Conservation (phyloP, 2,888 invertebrate genomes). For the Gastrophysa polygoni region DNA sequence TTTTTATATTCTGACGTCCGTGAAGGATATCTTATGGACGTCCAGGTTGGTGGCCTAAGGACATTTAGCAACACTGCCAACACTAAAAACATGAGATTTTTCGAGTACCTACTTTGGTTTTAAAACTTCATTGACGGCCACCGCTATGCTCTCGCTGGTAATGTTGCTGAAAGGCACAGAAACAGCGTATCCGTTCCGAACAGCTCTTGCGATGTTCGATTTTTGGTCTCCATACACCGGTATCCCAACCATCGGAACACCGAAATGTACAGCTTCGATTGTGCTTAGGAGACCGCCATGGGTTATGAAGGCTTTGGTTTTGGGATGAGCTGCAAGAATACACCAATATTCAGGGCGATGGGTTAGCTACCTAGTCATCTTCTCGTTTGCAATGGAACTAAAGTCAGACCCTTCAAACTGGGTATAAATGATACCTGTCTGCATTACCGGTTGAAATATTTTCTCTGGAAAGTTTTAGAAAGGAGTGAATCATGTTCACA, state of each 20-base stretch:
- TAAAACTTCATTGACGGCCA: conserved; percentile 38
- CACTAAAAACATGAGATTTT: too few relatives aligned
- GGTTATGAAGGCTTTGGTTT: conserved; percentile 63
- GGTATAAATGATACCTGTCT: too few relatives aligned
- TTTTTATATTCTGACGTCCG: too few relatives aligned
- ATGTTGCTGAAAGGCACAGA: conserved; percentile 33
- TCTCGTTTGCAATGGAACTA: too few relatives aligned
- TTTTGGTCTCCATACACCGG: conserved; percentile 62
- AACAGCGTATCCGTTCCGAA: conserved; percentile 41
- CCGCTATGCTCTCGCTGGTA: conserved; percentile 39
- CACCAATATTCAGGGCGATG: background rate
- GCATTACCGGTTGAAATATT: too few relatives aligned
- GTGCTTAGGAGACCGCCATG: conserved; percentile 66
- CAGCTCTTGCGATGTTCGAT: conserved; percentile 58
- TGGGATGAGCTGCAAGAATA: conserved; percentile 58
- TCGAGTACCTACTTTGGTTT: conserved; percentile 37
- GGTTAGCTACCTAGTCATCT: too few relatives aligned
- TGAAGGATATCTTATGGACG: too few relatives aligned
- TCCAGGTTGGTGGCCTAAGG: too few relatives aligned
- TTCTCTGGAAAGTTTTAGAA: too few relatives aligned
- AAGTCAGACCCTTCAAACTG: too few relatives aligned
- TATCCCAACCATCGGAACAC: conserved; percentile 61
- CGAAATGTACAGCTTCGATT: conserved; percentile 62
- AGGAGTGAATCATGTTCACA: too few relatives aligned
- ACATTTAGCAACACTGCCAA: too few relatives aligned